Evolutionary conservation across 2,113 vertebrate species (phyloP), one percentile per base, ranked within the genome.

Genomic region (Parotia lawesii): DNA sequence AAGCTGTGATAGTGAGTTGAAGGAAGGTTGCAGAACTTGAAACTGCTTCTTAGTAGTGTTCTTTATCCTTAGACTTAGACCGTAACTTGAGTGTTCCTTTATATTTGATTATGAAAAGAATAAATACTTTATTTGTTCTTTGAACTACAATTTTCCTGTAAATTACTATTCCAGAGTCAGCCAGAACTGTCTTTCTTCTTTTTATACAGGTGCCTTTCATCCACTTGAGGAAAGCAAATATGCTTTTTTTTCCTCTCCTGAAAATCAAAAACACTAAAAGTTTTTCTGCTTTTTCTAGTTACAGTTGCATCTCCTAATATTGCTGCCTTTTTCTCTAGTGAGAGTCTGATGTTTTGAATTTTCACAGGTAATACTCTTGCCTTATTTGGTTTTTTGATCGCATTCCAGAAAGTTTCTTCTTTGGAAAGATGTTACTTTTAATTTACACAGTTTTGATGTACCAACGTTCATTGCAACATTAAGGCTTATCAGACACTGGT

Each of bases 51-150:
- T 54, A 66, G 51, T 61, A 33, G 33, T 58, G 56, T 25, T 62
- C 56, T 67, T 85, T 42, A 58, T 31, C 31, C 38, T 79, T 79
- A 45, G 54, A 92, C 45, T 82, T 79, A 80, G 79, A 54, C 64
- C 72, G 72, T 44, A 77, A 81, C 48, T 56, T 83, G 40, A 87
- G 37, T 83, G 23, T 84, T 93, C 60, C 60, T 90, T 94, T 80
- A 58, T 57, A 89, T 90, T 88, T 9, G 18, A 62, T 90, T 84
- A 76, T 88, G 66, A 92, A 90, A 90, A 73, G 40, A 94, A 83
- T 53, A 92, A 92, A 83, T 90, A 61, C 57, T 91, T 91, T 38
- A 85, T 93, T 91, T 95, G 23, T 83, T 70, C 94, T 96, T 93
- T 96, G 95, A 96, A 90, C 78, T 91, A 31, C 33, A 24, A 24